Base-by-base conservation (phyloP, 2,888 invertebrate genomes). In the Drosophila neonasuta region DNA sequence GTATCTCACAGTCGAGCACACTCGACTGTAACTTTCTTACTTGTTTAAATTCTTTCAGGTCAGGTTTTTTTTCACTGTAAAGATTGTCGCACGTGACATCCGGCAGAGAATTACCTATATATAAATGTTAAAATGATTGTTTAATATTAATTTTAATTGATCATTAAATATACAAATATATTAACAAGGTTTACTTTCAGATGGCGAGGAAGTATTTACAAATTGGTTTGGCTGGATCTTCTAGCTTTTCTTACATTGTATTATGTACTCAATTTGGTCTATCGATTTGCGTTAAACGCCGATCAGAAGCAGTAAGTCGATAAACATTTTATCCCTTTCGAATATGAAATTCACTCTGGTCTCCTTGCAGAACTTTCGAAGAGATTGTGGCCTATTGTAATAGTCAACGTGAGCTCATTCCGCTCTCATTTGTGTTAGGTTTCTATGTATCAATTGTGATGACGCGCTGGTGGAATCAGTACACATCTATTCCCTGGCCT, bases 161-260 rank as follows among this genome's bases (percentile, higher is more conserved):
- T 24, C 24, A 24, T 24, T 24, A 0, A 11, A 29, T 32, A 7
- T 7, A 44, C 8, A 17, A 29, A 30, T 9, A 13, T 44, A 42
- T 24, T 29, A 45, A 10, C 7, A 2, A 32, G 20, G 9, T 15
- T 10, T n/a, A 32, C 5, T 77, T 94, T 94, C 92, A 97, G 97
- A 93, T 98, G 98, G 98, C 94, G 94, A 77, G 98, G 97, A 45
- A 97, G 97, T 90, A 96, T 98, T 86, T 98, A 98, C 93, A 98
- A 98, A 91, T 92, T 98, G 78, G 95, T 98, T 70, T 98, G 97
- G 97, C 92, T 96, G 77, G 98, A 98, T 90, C 92, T 97, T 57
- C 88, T 96, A 30, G 92, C 96, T 56, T 98, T 97, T 90, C 92
- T 97, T 68, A 91, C 93, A 36, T 90, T 95, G 58, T 98, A 97